Conservation (phyloP, 2,113 vertebrate species). For the Fulmarus glacialis region DNA sequence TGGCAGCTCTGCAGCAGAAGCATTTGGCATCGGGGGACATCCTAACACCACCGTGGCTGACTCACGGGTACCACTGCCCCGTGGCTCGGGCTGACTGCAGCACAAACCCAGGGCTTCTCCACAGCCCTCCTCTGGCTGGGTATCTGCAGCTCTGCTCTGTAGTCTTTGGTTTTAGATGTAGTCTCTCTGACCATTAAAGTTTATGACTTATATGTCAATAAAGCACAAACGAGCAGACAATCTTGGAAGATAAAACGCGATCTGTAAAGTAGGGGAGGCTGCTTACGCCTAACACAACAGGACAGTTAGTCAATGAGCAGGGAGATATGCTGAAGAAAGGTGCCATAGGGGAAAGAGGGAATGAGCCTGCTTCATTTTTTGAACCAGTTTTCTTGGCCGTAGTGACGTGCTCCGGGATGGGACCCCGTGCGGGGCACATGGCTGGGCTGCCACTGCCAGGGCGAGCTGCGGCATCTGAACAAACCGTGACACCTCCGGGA, state of each 20-base stretch:
- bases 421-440: fast-evolving
- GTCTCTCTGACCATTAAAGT: neutral
- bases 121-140: neutral
- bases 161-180: neutral
- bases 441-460: neutral
- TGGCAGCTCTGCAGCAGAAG: neutral
- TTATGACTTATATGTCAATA: neutral
- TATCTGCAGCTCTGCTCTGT: neutral
- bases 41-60: neutral
- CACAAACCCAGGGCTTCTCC: neutral
- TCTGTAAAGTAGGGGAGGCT: neutral
- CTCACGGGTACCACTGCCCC: neutral
- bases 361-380: neutral
- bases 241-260: neutral
- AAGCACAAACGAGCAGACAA: neutral
- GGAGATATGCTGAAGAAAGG: neutral
- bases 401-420: neutral
- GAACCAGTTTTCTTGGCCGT: neutral
- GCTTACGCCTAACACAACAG: neutral
- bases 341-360: neutral
- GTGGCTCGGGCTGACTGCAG: fast-evolving
- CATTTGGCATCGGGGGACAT: neutral
- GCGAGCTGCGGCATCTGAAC: fast-evolving
- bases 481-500: neutral
- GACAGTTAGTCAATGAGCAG: neutral